Conservation (phyloP, 2,113 vertebrate genomes). For the Rutilus rutilus region DNA sequence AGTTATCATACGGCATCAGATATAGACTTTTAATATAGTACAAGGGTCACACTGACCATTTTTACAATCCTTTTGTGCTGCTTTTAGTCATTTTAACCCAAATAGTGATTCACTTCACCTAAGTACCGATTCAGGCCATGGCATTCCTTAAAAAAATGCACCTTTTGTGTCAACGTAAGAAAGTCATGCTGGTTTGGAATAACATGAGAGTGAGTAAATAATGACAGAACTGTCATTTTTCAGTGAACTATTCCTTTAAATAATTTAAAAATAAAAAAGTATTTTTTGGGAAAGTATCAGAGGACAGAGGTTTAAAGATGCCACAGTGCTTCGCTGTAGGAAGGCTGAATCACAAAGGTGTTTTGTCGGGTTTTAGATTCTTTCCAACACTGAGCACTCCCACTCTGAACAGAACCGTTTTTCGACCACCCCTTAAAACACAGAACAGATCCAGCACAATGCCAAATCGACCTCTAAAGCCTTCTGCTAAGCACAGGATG, state of each 20-base stretch:
- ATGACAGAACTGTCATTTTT: neutral
- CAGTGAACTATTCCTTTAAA: neutral
- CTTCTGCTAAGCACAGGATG: neutral
- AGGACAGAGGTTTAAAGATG: neutral
- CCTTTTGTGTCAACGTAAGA: neutral
- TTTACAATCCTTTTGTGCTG: neutral
- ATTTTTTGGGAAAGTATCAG: neutral
- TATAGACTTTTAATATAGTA: neutral
- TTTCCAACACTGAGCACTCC: neutral
- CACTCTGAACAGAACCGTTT: neutral
- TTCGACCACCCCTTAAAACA: neutral
- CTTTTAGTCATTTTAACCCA: neutral
- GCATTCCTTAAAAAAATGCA: neutral
- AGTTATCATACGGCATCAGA: neutral
- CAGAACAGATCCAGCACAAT: neutral
- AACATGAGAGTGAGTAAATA: too few relatives aligned
- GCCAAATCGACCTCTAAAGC: conserved; percentile 21
- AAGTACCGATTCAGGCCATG: neutral
- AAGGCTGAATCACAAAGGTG: neutral
- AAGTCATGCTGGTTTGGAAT: neutral
- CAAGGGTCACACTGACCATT: neutral
- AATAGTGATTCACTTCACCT: neutral
- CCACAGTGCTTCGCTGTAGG: neutral
- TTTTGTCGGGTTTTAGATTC: neutral
- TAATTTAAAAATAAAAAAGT: neutral